Base-by-base conservation (phyloP, 2,888 invertebrate species). In the Stenolophus ochropezus region DNA sequence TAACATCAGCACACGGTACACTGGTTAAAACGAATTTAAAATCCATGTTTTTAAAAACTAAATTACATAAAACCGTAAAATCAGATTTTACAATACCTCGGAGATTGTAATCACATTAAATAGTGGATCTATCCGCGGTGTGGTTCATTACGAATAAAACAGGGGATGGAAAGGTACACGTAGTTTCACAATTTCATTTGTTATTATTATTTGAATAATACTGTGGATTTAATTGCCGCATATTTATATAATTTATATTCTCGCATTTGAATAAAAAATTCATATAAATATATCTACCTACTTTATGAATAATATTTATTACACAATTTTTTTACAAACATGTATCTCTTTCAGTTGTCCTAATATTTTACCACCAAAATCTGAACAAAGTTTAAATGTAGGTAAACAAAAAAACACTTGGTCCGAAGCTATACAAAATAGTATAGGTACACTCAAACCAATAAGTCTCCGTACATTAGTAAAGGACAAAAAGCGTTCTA, bases 41-140 rank as follows among this genome's bases (percentile, higher is more conserved):
- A 56, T 20, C 21, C 18, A 11, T 1, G 51, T 58, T 61, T 61
- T 61, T 61, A n/a, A 0, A 27, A 4, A 20, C n/a, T 61, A 61
- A 61, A 61, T 61, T 61, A 61, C 25, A 61, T 61, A 23, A 61
- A 56, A 61, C 25, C 25, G 4, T 23, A n/a, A 25, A 61, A 61
- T 61, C 61, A 14, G 61, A 61, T 51, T 61, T 61, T 61, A 25
- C 0, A 23, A 61, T 61, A 25, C 61, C 61, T 61, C 61, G 25
- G 61, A 61, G 61, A 61, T 61, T 23, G 61, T 61, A 61, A 61
- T 61, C 61, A 23, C 61, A 61, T 61, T 61, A 61, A 23, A 61
- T 27, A 25, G 14, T 23, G 25, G 4, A 23, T 0, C 1, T 25
- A 61, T 1, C 2, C 61, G 14, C 23, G 25, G 2, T 61, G 61